Conservation (phyloP, 1,140 invertebrate species). For the Bombus picipes region DNA sequence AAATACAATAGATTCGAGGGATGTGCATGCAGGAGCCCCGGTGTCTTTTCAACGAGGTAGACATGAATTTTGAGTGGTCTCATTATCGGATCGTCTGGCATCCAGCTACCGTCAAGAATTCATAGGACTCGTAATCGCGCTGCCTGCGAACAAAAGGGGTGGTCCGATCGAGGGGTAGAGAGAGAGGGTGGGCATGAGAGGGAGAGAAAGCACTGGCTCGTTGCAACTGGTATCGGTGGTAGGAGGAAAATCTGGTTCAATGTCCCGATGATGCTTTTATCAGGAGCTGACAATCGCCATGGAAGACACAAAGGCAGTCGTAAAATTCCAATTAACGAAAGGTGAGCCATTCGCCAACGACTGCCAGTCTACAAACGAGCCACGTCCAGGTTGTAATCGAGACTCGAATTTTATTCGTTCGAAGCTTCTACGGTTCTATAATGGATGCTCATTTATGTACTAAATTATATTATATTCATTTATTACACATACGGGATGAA, state of each 20-base stretch:
- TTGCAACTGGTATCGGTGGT: constrained; percentile 43
- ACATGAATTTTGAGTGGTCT: constrained; percentile 57
- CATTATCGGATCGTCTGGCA: constrained; percentile 52
- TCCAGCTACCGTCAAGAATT: constrained; percentile 51
- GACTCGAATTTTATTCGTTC: background rate
- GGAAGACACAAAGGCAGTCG: constrained; percentile 59
- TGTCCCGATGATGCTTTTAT: constrained; percentile 66
- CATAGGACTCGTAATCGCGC: constrained; percentile 51
- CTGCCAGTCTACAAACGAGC: constrained; percentile 9
- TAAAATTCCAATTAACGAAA: constrained; percentile 71
- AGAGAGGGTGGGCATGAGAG: background rate
- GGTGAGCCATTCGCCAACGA: constrained; percentile 20
- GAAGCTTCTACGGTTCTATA: background rate
- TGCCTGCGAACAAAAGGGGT: constrained; percentile 44
- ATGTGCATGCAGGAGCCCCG: constrained; percentile 7
- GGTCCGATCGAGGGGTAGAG: constrained; percentile 24
- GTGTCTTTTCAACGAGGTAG: constrained; percentile 39
- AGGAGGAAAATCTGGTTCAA: constrained; percentile 58
- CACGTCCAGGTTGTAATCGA: background rate
- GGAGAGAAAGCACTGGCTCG: constrained; percentile 5
- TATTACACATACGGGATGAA: background rate
- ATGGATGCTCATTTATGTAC: background rate
- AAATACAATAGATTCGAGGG: constrained; percentile 40
- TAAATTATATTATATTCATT: background rate
- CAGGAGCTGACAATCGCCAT: constrained; percentile 53